Conservation (phyloP, 2,113 vertebrate genomes). For the Antechinus stuartii region DNA sequence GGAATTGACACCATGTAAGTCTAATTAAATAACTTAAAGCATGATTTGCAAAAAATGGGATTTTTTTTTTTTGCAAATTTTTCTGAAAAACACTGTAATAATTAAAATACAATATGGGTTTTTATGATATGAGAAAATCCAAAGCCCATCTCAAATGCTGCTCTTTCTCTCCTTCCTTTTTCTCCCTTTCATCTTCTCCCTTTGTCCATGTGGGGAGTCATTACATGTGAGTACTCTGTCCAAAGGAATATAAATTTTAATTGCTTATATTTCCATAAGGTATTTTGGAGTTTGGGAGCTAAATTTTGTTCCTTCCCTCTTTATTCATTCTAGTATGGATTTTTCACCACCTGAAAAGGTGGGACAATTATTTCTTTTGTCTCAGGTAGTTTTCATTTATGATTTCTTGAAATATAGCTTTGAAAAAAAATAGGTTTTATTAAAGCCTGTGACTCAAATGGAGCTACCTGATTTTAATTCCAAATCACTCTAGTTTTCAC, state of each 20-base stretch:
- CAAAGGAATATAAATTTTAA: neutral
- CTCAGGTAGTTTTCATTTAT: neutral
- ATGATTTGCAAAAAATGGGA: conserved; percentile 27
- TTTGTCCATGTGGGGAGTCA: neutral
- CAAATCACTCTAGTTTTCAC: no score
- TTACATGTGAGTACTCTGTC: neutral
- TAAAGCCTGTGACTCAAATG: neutral
- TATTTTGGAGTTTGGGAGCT: neutral
- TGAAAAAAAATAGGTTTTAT: neutral
- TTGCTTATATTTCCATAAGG: neutral
- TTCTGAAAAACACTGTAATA: conserved; percentile 50
- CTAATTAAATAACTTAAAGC: conserved; percentile 24
- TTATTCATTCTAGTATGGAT: neutral
- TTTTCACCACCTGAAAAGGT: neutral
- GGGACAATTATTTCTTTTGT: neutral
- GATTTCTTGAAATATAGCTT: neutral
- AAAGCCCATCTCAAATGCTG: neutral
- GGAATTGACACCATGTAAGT: conserved; percentile 26
- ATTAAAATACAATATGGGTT: conserved; percentile 17
- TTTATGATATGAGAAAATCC: neutral
- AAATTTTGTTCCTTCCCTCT: neutral
- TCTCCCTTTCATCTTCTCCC: no score
- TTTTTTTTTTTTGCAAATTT: conserved; percentile 42
- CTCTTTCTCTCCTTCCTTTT: neutral
- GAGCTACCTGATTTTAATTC: neutral